Conservation (phyloP, 2,797 vertebrate genomes). For the Melanogrammus aeglefinus region DNA sequence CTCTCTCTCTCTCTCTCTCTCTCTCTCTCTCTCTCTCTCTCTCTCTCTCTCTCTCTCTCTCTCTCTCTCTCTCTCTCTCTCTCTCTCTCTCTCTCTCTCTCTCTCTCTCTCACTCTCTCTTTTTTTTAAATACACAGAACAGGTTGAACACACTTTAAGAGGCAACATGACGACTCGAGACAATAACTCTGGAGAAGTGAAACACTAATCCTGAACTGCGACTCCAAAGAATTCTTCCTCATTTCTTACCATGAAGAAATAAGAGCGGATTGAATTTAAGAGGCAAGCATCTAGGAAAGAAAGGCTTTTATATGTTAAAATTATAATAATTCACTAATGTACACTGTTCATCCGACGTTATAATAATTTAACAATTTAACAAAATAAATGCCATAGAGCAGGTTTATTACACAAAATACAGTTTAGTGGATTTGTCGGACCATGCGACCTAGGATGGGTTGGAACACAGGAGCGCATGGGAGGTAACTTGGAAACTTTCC, state of each 20-base stretch:
- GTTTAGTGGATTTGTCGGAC: neutral
- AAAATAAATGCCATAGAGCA: neutral
- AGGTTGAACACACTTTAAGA: neutral
- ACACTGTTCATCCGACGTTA: neutral
- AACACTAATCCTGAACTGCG: neutral
- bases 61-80: neutral
- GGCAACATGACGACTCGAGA: neutral
- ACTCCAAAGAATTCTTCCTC: too few species aligned
- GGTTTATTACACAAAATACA: neutral
- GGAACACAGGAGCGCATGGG: too few species aligned
- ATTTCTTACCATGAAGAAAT: neutral
- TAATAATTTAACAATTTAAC: neutral
- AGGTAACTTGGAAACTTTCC: too few species aligned
- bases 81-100: neutral
- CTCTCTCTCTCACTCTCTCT: neutral
- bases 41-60: conserved; percentile 1
- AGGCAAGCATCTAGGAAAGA: neutral
- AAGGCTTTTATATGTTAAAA: too few species aligned
- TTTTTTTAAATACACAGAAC: neutral
- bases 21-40: neutral
- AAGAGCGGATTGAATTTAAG: neutral
- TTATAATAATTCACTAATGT: too few species aligned
- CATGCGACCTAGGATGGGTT: neutral
- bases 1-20: neutral
- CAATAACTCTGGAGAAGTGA: neutral